A percentile compares a stretch with the other conserved stretches of the same genome.
Evolutionary conservation across 2,797 vertebrate genomes (phyloP).

Genomic region (Platyrinchus mystaceus): DNA sequence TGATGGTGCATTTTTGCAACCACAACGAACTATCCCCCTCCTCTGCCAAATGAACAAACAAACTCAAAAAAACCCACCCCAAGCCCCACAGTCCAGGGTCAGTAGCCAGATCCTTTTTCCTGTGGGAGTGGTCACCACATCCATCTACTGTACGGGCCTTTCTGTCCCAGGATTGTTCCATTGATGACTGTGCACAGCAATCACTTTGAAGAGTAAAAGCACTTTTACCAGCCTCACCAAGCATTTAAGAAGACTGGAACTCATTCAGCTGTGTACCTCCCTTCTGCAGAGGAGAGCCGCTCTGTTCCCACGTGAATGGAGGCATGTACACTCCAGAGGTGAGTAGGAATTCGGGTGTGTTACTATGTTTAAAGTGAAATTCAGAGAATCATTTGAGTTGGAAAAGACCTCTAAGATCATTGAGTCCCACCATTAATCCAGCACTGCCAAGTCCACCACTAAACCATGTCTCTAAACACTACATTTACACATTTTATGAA

Average conservation of each 20-base stretch:
- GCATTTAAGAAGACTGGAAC: background rate
- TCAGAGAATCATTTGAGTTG: background rate
- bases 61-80: background rate
- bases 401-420: background rate
- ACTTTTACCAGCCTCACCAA: background rate
- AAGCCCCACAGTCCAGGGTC: background rate
- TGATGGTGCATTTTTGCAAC: background rate
- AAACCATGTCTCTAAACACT: background rate
- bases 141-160: accelerated
- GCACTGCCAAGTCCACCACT: background rate
- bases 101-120: background rate
- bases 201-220: background rate
- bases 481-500: background rate
- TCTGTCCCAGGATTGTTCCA: background rate
- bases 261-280: background rate
- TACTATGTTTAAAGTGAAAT: background rate
- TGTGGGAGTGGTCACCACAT: background rate
- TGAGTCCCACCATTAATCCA: background rate
- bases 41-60: background rate
- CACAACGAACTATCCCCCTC: background rate
- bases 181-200: background rate
- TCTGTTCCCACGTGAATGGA: background rate
- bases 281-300: background rate
- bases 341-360: accelerated
- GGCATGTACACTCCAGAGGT: accelerated